Base-by-base conservation (phyloP, 1,140 invertebrate species). In the Leucophenga varia region DNA sequence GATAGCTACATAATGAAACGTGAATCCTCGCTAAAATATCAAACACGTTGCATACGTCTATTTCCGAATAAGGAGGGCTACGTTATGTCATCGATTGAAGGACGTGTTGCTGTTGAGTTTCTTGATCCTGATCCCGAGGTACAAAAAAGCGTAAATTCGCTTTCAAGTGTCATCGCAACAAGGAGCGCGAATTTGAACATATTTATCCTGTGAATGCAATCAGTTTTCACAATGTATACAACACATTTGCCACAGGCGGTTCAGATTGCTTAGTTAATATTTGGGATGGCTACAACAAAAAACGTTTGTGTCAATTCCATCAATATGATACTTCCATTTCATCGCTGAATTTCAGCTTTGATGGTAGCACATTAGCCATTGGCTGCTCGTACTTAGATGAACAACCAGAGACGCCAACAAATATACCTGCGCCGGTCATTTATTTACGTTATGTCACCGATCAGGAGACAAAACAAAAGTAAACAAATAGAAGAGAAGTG, bases 211-310 rank as follows among this genome's bases (percentile, higher is more conserved):
- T 99, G 0, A 99, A 99, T 80, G 92, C 96, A 4, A 94, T 99
- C 19, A 92, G 94, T 75, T 99, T 99, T 76, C 97, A 99, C 77
- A 90, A 87, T 40, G 82, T 86, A 9, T 94, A 98, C 74, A 97
- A 96, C 68, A 99, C 97, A 16, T 99, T 99, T 79, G 97, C 97
- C 0, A 98, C 96, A 12, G 97, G 94, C 35, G 97, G 97, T 2
- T 97, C 93, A 3, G 95, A 98, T 80, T 94, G 95, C 37, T 96
- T 92, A 67, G 96, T 99, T 1, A 98, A 98, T 74, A 95, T 99
- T 57, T 99, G 97, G 97, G 97, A 99, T 77, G 95, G 95, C 12
- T 97, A 97, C 65, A 98, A 98, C 74, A 98, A 98, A 78, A 99
- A 98, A 76, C 79, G 97, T 30, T 79, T 99, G 2, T 98, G 95